Base-by-base conservation (phyloP, 2,113 vertebrate genomes). In the Sterna hirundo region DNA sequence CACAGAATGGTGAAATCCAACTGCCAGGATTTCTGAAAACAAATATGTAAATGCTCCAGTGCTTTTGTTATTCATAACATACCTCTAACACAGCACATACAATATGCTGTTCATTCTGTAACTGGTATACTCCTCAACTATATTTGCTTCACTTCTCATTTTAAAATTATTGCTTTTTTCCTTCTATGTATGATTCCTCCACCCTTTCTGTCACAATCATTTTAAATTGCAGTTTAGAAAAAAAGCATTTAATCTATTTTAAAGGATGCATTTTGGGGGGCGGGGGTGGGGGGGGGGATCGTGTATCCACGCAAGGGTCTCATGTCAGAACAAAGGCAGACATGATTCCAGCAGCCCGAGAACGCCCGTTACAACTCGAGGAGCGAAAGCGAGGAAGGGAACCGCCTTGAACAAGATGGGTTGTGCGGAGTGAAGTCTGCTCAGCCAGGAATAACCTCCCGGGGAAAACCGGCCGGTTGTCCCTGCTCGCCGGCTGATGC, bases 21-120 rank as follows among this genome's bases (percentile, higher is more conserved):
- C 99, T 99, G 99, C 99, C 99, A 99, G 98, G 97, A 98, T 97
- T 98, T 97, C 98, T 98, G 98, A 99, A 99, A 99, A 99, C 99
- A 99, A 98, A 98, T 99, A 99, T 98, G 99, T 98, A 98, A 98
- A 99, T 98, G 99, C 98, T 98, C 98, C 98, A 98, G 98, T 98
- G 98, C 98, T 98, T 99, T 98, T 99, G 98, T 99, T 98, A 98
- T 98, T 98, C 98, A 98, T 98, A 98, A 98, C 98, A 98, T 98
- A 98, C 98, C 98, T 98, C 98, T 98, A 98, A 98, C 98, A 98
- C 98, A 98, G 98, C 98, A 98, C 98, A 98, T 98, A 98, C 98
- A 98, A 98, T 98, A 98, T 98, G 98, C 97, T 98, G 98, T 98
- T 98, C 98, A 98, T 98, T 98, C 98, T 98, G 98, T 95, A 98